Conservation (phyloP, 30 jellyfish, hydroid and myxozoan species). For the Pelagia noctiluca region DNA sequence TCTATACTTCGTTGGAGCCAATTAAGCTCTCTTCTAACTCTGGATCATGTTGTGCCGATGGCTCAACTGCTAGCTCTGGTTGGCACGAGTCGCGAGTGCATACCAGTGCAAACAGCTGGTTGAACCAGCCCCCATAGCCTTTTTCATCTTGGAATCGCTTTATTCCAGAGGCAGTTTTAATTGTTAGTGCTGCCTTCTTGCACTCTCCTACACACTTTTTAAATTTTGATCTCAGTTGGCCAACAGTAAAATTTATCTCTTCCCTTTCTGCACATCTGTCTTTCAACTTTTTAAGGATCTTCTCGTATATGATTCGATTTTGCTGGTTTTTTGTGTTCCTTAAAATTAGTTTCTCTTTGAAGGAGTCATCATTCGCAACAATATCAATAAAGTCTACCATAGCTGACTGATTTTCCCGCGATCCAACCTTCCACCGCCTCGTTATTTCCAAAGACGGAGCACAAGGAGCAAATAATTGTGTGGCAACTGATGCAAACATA, state of each 20-base stretch:
- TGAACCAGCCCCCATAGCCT: slow-evolving; percentile 47
- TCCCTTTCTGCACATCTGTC: slow-evolving; percentile 13
- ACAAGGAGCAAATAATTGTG: too few relatives aligned
- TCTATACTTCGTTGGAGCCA: neutral
- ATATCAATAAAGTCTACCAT: slow-evolving; percentile 11
- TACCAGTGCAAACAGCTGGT: slow-evolving; percentile 35
- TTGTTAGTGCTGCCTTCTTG: slow-evolving; percentile 46
- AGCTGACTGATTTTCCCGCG: too few relatives aligned
- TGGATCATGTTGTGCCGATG: neutral
- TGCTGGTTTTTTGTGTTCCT: slow-evolving; percentile 18
- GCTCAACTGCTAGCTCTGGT: slow-evolving; percentile 70
- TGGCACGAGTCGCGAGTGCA: slow-evolving; percentile 55
- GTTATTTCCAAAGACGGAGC: too few relatives aligned
- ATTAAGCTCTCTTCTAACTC: neutral
- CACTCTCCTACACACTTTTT: slow-evolving; percentile 30
- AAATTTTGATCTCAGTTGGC: slow-evolving; percentile 32
- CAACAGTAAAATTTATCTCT: slow-evolving; percentile 7
- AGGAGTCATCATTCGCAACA: neutral
- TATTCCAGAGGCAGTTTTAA: slow-evolving; percentile 70
- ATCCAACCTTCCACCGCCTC: too few relatives aligned
- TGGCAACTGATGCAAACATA: too few relatives aligned
- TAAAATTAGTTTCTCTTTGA: slow-evolving; percentile 10
- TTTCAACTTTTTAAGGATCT: slow-evolving; percentile 5
- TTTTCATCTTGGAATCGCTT: slow-evolving; percentile 60
- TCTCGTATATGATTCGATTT: slow-evolving; percentile 10